Evolutionary conservation across 2,888 invertebrate species (phyloP).

Genomic region (Tillus elongatus): DNA sequence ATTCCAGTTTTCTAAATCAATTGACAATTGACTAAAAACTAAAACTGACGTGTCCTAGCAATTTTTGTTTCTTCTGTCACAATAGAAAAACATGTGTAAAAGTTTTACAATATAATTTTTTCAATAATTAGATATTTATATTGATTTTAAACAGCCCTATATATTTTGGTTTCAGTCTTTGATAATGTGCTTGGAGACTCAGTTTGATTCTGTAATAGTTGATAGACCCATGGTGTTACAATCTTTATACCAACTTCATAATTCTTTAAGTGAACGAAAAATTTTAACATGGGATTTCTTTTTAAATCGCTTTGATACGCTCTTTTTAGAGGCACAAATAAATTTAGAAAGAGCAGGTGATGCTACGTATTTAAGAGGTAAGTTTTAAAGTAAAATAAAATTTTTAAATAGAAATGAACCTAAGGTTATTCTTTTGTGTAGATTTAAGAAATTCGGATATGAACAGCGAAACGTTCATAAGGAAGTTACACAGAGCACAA

Average conservation of each 20-base stretch:
- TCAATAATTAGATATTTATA: too few species aligned
- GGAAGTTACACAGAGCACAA: conserved; percentile 80
- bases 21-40: too few species aligned
- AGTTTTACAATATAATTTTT: too few species aligned
- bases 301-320: conserved; percentile 87
- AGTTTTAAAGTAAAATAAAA: conserved; percentile 15
- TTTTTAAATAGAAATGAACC: too few species aligned
- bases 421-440: too few species aligned
- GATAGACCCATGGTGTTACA: conserved; percentile 96
- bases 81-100: too few species aligned
- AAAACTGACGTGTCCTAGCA: too few species aligned
- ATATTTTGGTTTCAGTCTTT: conserved; percentile 58
- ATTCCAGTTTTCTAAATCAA: too few species aligned
- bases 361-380: conserved; percentile 72
- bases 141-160: too few species aligned
- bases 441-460: conserved; percentile 84
- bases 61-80: too few species aligned
- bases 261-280: conserved; percentile 79
- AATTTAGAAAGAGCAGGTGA: conserved; percentile 79
- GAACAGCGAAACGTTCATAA: conserved; percentile 74
- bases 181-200: conserved; percentile 90
- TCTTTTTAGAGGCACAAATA: conserved; percentile 94
- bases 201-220: conserved; percentile 94
- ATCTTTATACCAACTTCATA: conserved; percentile 88
- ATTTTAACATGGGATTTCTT: conserved; percentile 98